These are phyloP conservation scores for Esox niger DNA, from an alignment of 2,113 vertebrate genomes.

Conservation along the genomic window DNA sequence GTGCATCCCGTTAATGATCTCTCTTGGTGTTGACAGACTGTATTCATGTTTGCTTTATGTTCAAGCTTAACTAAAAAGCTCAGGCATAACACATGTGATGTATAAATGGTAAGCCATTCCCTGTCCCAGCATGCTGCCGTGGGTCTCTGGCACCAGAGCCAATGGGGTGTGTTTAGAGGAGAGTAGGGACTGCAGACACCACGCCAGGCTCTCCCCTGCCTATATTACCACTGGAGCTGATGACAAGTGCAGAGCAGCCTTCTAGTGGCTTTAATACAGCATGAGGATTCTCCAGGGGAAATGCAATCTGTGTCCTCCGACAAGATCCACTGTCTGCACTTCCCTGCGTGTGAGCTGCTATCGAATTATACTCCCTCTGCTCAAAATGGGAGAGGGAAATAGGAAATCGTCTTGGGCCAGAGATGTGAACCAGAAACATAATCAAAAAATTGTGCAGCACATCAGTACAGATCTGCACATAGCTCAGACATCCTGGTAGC, in stretches of 20 bases:
- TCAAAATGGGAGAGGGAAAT: conserved; percentile 57
- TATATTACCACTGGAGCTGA: conserved; percentile 49
- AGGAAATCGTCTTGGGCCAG: conserved; percentile 60
- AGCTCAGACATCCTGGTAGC: conserved; percentile 34
- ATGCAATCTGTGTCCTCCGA: conserved; percentile 63
- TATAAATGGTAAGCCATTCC: background rate
- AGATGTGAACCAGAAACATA: conserved; percentile 57
- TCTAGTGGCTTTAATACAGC: conserved; percentile 62
- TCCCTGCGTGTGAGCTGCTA: conserved; percentile 49
- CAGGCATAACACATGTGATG: background rate
- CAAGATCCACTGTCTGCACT: conserved; percentile 59
- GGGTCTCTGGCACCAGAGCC: conserved; percentile 45
- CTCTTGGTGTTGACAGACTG: background rate
- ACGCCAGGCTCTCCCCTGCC: conserved; percentile 33
- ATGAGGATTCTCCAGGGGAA: conserved; percentile 54
- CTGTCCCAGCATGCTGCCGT: conserved; percentile 19
- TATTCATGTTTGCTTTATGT: background rate
- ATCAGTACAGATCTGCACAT: conserved; percentile 41
- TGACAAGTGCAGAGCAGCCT: conserved; percentile 56
- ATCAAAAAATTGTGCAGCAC: conserved; percentile 56
- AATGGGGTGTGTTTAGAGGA: conserved; percentile 61
- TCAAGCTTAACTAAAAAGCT: background rate
- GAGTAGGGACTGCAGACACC: conserved; percentile 56
- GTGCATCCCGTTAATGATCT: background rate
- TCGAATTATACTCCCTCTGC: conserved; percentile 54